These are phyloP conservation scores for Drosophila grimshawi DNA, from an alignment of 1,140 invertebrate genomes.

Conservation along the genomic window DNA sequence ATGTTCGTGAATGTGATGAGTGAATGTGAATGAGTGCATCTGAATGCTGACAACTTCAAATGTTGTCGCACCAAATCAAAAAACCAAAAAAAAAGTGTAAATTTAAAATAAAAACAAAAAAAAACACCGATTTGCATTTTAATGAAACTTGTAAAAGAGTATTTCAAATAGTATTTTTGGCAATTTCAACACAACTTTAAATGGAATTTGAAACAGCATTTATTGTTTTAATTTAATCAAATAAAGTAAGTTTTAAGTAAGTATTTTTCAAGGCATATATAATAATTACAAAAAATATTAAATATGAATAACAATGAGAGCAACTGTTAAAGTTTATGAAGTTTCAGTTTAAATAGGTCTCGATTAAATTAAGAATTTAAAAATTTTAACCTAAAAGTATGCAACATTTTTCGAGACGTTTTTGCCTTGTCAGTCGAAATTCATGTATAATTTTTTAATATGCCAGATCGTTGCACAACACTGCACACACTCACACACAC, in stretches of 20 bases:
- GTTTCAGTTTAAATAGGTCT: slow-evolving; percentile 3
- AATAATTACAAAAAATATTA: no score
- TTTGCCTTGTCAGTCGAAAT: slow-evolving; percentile 6
- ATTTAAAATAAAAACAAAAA: not conserved
- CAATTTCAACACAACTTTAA: not conserved
- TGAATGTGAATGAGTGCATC: not conserved
- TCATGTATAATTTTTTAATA: not conserved
- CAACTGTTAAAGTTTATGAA: not conserved
- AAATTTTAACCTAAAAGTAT: slow-evolving; percentile 40
- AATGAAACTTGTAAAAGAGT: not conserved
- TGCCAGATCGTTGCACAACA: slow-evolving; percentile 3
- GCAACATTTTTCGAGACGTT: slow-evolving; percentile 17
- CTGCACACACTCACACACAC: not conserved
- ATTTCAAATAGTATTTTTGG: not conserved
- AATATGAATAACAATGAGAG: not conserved
- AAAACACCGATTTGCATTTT: slow-evolving; percentile 1
- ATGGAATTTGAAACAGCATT: slow-evolving; percentile 9
- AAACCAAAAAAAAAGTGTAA: not conserved
- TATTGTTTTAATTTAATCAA: not conserved
- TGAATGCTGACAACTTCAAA: not conserved
- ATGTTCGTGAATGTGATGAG: not conserved
- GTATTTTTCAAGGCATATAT: not conserved
- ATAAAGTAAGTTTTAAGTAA: not conserved
- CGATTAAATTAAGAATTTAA: not conserved
- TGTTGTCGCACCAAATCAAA: slow-evolving; percentile 2